Conservation (phyloP, 2,113 vertebrate genomes). For the Chlamydotis undulata region DNA sequence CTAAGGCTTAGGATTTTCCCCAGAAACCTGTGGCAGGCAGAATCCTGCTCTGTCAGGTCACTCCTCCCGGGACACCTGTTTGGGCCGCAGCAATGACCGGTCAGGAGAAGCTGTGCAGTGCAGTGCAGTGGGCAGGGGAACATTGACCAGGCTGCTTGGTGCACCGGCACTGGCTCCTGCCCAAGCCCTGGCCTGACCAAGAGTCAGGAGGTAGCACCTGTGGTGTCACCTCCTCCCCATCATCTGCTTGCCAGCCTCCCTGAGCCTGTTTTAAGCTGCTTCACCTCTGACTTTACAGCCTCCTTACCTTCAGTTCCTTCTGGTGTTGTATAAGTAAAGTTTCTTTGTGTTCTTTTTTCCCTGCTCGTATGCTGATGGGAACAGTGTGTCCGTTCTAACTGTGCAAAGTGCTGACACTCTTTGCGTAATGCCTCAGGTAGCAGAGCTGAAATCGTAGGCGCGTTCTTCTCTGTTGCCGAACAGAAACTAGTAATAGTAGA, state of each 20-base stretch:
- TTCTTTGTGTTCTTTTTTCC: not conserved
- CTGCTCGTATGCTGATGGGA: accelerated
- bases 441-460: not conserved
- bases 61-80: not conserved
- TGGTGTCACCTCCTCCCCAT: not conserved
- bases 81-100: accelerated
- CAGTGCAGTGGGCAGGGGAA: not conserved
- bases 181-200: not conserved
- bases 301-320: not conserved
- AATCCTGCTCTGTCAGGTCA: not conserved
- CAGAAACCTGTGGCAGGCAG: not conserved
- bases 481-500: not conserved
- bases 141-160: accelerated
- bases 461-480: not conserved
- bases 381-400: not conserved
- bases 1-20: not conserved
- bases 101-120: not conserved
- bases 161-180: not conserved
- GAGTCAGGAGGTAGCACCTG: not conserved
- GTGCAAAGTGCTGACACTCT: not conserved
- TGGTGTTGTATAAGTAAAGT: not conserved
- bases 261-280: not conserved
- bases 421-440: not conserved
- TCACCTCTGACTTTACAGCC: not conserved
- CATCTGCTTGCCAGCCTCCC: not conserved